phyloP scores from a whole-genome alignment of 2,113 vertebrate genomes.

The western clawed frog (Xenopus tropicalis) region DNA sequence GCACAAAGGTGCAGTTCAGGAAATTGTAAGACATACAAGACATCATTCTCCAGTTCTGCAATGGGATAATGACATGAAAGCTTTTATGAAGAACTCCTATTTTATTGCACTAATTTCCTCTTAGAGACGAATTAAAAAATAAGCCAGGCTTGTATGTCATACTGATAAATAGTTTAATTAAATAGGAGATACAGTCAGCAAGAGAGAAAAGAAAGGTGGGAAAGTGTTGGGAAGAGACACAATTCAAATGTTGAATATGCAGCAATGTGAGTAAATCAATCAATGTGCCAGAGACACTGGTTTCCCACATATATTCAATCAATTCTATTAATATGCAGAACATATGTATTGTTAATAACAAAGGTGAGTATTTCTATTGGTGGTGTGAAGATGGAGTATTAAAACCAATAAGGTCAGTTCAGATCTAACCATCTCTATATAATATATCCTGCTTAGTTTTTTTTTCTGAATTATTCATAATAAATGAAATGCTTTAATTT shows the following conservation, averaged over 20 bases:
- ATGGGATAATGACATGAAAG: not conserved
- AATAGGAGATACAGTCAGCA: not conserved
- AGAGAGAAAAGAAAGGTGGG: not conserved
- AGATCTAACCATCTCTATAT: too few species aligned
- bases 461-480: too few species aligned
- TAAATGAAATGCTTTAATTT: too few species aligned
- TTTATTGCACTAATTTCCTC: not conserved
- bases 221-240: not conserved
- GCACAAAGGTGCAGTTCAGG: not conserved
- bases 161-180: conserved; percentile 2
- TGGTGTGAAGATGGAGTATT: too few species aligned
- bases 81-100: not conserved
- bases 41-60: too few species aligned
- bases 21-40: not conserved
- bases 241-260: not conserved
- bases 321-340: not conserved
- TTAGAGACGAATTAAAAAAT: conserved; percentile 3
- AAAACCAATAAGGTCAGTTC: too few species aligned
- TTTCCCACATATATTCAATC: not conserved
- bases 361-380: too few species aligned
- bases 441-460: too few species aligned
- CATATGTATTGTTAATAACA: too few species aligned
- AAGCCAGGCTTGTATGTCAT: not conserved
- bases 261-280: not conserved
- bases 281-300: not conserved